phyloP scores from a whole-genome alignment of 2,888 invertebrate genomes.

The Laothoe populi region DNA sequence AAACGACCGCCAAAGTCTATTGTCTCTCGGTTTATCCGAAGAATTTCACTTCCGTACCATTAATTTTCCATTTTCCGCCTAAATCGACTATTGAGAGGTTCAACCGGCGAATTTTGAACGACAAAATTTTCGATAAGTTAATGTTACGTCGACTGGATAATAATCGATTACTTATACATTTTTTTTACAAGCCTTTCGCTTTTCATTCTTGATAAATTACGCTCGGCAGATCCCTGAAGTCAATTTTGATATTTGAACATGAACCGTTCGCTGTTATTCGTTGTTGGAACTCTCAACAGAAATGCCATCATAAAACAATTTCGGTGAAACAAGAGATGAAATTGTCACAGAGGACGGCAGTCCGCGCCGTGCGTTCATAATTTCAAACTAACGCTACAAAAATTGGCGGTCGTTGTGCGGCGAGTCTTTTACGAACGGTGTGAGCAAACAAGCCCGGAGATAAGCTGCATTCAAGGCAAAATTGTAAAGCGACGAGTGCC shows the following conservation, averaged over 20 bases:
- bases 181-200: constrained; percentile 16
- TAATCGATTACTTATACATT: constrained; percentile 45
- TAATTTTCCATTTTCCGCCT: constrained; percentile 75
- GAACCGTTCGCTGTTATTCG: constrained; percentile 10
- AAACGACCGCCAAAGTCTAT: constrained; percentile 58
- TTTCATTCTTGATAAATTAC: constrained; percentile 23
- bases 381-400: constrained; percentile 71
- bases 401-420: constrained; percentile 52
- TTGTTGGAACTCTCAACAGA: neutral
- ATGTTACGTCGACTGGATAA: constrained; percentile 50
- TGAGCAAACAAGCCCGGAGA: constrained; percentile 74
- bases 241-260: constrained; percentile 18
- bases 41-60: constrained; percentile 76
- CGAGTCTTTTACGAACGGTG: constrained; percentile 61
- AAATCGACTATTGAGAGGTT: constrained; percentile 70
- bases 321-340: constrained; percentile 46
- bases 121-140: constrained; percentile 64
- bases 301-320: constrained; percentile 38
- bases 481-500: constrained; percentile 70
- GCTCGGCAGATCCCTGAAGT: constrained; percentile 31
- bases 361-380: constrained; percentile 43
- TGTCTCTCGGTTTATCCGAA: constrained; percentile 64
- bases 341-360: constrained; percentile 44
- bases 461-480: constrained; percentile 78
- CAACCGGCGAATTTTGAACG: constrained; percentile 59